A percentile compares a stretch with the other conserved stretches of the same genome.
Conservation (phyloP, 2,888 invertebrate genomes). For the Aphidius colemani region DNA sequence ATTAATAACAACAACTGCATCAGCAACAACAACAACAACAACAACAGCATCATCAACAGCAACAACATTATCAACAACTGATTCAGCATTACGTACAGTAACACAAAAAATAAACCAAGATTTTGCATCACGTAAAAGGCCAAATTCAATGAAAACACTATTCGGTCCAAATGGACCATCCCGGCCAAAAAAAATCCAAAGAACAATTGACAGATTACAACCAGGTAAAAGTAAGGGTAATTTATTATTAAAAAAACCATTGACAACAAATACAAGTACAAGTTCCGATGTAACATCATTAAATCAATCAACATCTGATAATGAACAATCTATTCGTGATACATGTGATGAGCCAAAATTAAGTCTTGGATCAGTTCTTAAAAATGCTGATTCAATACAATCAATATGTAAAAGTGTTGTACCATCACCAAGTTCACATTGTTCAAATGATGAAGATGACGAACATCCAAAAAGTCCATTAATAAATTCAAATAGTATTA, state of each 20-base stretch:
- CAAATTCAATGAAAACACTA: conserved; percentile 50
- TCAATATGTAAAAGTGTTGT: conserved; percentile 55
- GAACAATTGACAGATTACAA: conserved; percentile 82
- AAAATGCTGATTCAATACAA: conserved; percentile 56
- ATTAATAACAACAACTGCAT: conserved; percentile 53
- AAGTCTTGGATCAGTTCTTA: conserved; percentile 81
- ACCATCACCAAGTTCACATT: conserved; percentile 53
- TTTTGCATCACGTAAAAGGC: conserved; percentile 61
- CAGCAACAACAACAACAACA: conserved; percentile 73
- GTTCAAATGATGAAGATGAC: conserved; percentile 59
- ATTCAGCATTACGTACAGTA: conserved; percentile 65
- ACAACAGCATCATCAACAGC: conserved; percentile 73
- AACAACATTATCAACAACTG: conserved; percentile 45
- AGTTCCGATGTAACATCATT: conserved; percentile 63
- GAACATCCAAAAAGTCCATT: conserved; percentile 43
- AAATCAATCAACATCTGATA: conserved; percentile 65
- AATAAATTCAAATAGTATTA: conserved; percentile 37
- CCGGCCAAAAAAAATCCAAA: conserved; percentile 69
- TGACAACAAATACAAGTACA: conserved; percentile 62
- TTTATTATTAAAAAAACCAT: conserved; percentile 70
- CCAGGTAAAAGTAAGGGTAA: conserved; percentile 89
- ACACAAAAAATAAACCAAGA: conserved; percentile 47
- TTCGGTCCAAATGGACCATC: conserved; percentile 48
- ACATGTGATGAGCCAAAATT: conserved; percentile 71
- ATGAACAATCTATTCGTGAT: conserved; percentile 62